Percentiles rank a stretch among this genome's conserved stretches.
phyloP scores from a whole-genome alignment of 2,888 invertebrate genomes.

The Aporophyla lueneburgensis region DNA sequence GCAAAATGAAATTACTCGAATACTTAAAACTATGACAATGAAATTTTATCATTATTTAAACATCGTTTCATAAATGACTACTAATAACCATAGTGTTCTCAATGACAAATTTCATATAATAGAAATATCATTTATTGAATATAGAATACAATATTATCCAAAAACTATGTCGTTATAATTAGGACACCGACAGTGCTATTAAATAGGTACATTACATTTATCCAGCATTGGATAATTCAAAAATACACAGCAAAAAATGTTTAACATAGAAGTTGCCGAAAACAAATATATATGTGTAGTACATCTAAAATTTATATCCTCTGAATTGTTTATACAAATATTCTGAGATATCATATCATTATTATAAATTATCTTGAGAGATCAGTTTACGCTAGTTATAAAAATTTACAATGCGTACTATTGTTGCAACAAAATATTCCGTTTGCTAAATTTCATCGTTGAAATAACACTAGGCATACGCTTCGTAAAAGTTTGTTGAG shows the following conservation, averaged over 20 bases:
- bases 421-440: constrained; percentile 84
- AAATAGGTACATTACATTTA: constrained; percentile 84
- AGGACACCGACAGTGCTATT: constrained; percentile 89
- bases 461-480: constrained; percentile 85
- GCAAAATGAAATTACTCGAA: constrained; percentile 89
- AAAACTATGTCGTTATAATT: constrained; percentile 88
- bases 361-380: constrained; percentile 90
- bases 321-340: constrained; percentile 89
- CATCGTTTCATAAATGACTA: constrained; percentile 88
- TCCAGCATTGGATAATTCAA: constrained; percentile 84
- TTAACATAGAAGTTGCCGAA: constrained; percentile 84
- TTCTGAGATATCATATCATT: constrained; percentile 88
- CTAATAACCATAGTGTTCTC: constrained; percentile 87
- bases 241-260: constrained; percentile 82
- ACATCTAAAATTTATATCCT: constrained; percentile 87
- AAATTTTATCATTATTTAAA: constrained; percentile 88
- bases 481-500: constrained; percentile 79
- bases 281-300: constrained; percentile 82
- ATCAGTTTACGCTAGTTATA: constrained; percentile 90
- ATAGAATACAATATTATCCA: constrained; percentile 90
- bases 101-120: constrained; percentile 89
- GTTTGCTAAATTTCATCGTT: constrained; percentile 83
- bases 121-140: constrained; percentile 90
- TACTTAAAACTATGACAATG: constrained; percentile 90
- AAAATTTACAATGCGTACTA: constrained; percentile 89